phyloP scores from a whole-genome alignment of 2,797 vertebrate genomes.

The Fratercula arctica region DNA sequence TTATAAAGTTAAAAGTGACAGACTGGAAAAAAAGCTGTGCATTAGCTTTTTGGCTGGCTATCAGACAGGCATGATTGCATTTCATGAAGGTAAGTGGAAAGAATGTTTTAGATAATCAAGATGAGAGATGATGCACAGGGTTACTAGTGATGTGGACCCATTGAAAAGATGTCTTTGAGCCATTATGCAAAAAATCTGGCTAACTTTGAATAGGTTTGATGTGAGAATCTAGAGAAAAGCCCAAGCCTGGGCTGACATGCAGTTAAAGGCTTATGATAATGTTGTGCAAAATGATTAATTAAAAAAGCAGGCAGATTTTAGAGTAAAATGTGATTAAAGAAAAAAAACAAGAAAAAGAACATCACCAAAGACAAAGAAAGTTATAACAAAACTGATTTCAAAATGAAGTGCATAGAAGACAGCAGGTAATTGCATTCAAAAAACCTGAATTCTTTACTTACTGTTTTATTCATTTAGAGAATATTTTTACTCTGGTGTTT shows the following conservation, averaged over 20 bases:
- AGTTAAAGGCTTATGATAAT: not conserved
- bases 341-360: not conserved
- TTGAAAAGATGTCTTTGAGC: not conserved
- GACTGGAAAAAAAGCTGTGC: not conserved
- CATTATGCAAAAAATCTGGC: not conserved
- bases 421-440: not conserved
- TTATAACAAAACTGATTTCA: not conserved
- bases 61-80: not conserved
- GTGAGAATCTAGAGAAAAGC: not conserved
- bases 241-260: not conserved
- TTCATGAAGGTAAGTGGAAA: not conserved
- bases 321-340: not conserved
- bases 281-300: not conserved
- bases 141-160: not conserved
- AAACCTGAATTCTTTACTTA: not conserved
- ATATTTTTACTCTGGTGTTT: not conserved
- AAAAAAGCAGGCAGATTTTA: not conserved
- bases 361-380: not conserved
- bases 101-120: not conserved
- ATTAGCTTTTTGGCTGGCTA: not conserved
- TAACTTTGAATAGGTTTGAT: not conserved
- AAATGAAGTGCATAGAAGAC: not conserved
- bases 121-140: not conserved
- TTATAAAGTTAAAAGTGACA: not conserved
- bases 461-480: not conserved